Base-by-base conservation (phyloP, 1,140 invertebrate genomes). In the Drosophila bocki region DNA sequence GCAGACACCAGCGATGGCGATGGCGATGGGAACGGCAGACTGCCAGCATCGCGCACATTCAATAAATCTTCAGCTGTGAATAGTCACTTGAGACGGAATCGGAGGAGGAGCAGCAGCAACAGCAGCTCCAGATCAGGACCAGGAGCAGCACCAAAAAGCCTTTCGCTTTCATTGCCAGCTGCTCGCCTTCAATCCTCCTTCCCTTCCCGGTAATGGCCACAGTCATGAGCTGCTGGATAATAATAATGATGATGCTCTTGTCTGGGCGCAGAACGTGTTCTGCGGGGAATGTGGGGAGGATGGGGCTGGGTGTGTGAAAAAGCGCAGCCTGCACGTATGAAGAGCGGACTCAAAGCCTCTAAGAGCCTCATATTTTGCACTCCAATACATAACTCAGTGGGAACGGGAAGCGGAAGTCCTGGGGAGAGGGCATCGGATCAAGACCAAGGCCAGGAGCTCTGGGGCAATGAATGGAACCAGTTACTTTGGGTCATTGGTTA, bases 51-150 rank as follows among this genome's bases (percentile, higher is more conserved):
- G 82, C 83, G 77, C 72, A 88, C 84, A 87, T 87, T 87, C 84
- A 87, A 87, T 87, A 87, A 87, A 87, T 87, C 84, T 88, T 83
- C 77, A 81, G 26, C 80, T 67, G 65, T 88, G 84, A 87, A 87
- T 87, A 87, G 84, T 87, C 84, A 87, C 84, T 87, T 80, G 84
- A 87, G 84, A 87, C 84, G 57, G 51, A 53, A 61, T 47, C 48
- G 58, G 32, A 72, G 63, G n/a, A 68, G 51, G 57, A 42, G 29
- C 7, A 71, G 26, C 37, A 57, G 56, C 29, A 15, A 17, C 4
- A 45, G 47, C 15, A 29, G 48, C n/a, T 32, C 5, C 45, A 59
- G n/a, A 33, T 51, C 54, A 22, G 48, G 35, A 45, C 41, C 33
- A 76, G 76, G 51, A 65, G 32, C 41, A 54, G 59, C 59, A 60